Conservation (phyloP, 2,113 vertebrate genomes). For the Panthera uncia region DNA sequence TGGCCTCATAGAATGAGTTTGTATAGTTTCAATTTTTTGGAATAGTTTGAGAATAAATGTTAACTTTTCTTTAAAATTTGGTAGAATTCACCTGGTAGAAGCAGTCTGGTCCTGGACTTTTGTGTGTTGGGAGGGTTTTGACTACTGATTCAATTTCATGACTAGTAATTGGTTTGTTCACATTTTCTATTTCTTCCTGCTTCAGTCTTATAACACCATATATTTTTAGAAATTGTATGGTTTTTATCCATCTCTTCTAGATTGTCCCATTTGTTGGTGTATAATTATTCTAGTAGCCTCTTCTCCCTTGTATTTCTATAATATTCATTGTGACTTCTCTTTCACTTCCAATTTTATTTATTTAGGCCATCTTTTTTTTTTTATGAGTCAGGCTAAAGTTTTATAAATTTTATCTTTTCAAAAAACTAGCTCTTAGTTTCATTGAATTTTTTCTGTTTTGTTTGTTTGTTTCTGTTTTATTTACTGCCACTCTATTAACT, state of each 20-base stretch:
- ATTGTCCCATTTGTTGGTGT: neutral
- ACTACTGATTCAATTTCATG: neutral
- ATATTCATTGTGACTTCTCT: neutral
- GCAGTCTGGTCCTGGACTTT: neutral
- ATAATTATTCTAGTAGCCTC: neutral
- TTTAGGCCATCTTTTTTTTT: neutral
- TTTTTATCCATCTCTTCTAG: neutral
- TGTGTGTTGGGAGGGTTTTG: neutral
- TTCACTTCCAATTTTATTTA: neutral
- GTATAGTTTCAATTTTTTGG: neutral
- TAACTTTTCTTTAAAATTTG: neutral
- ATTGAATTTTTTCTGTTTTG: neutral
- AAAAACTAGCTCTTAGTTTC: neutral
- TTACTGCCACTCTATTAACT: neutral
- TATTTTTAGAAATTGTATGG: neutral
- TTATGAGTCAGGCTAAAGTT: neutral
- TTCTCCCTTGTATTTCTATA: neutral
- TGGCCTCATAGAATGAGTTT: neutral
- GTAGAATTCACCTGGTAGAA: neutral
- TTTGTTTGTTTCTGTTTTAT: neutral
- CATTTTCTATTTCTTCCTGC: neutral
- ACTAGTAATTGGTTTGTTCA: neutral
- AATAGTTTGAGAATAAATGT: neutral
- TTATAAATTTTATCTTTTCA: neutral
- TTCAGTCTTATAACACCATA: neutral